phyloP scores from a whole-genome alignment of 2,113 vertebrate genomes.

The Laticauda laticaudata region DNA sequence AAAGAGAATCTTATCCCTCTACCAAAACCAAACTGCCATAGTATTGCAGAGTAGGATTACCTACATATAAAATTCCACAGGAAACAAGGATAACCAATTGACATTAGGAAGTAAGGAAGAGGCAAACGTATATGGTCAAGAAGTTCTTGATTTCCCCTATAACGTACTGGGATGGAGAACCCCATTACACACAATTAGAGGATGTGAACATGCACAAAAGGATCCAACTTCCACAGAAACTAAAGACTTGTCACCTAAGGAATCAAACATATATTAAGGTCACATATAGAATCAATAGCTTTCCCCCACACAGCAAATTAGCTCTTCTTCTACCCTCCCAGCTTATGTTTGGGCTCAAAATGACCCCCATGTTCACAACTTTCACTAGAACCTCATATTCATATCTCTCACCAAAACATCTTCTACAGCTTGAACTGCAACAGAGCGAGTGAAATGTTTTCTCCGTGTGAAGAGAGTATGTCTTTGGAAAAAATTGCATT shows the following conservation, averaged over 20 bases:
- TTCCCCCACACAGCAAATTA: constrained; percentile 19
- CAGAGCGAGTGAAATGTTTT: constrained; percentile 19
- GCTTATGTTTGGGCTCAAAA: constrained; percentile 12
- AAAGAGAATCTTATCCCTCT: background rate
- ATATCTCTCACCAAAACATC: constrained; percentile 11
- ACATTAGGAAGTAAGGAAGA: background rate
- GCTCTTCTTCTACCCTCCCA: constrained; percentile 21
- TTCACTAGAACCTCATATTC: constrained; percentile 27
- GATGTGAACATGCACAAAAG: constrained; percentile 14
- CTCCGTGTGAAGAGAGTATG: background rate
- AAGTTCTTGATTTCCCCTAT: constrained; percentile 12
- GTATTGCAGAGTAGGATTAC: constrained; percentile 1
- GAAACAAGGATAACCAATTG: constrained; percentile 11
- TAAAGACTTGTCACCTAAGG: constrained; percentile 17
- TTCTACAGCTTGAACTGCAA: background rate
- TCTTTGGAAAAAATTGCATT: constrained; percentile 19
- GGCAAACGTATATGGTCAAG: constrained; percentile 9
- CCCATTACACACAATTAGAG: background rate
- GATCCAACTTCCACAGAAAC: constrained; percentile 10
- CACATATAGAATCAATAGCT: constrained; percentile 61
- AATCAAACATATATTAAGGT: constrained; percentile 46
- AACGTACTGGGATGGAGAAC: background rate
- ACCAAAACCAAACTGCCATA: constrained; percentile 7
- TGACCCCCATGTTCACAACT: constrained; percentile 17
- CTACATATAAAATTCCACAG: constrained; percentile 21